A percentile compares a stretch with the other conserved stretches of the same genome.
Evolutionary conservation across 2,113 vertebrate species (phyloP).

Genomic region (Xiphophorus couchianus): DNA sequence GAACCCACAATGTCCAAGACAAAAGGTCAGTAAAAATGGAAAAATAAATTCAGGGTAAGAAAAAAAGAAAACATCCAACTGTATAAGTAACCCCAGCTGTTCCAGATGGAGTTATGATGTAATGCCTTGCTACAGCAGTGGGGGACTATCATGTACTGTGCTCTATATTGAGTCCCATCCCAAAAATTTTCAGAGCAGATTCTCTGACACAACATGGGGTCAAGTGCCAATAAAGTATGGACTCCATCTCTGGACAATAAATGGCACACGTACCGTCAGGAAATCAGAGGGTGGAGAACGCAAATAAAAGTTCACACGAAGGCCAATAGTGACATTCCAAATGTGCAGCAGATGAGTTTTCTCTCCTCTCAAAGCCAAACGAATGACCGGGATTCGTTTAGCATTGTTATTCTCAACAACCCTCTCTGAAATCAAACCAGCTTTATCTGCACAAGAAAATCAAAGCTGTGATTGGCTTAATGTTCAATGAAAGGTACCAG

Average conservation of each 20-base stretch:
- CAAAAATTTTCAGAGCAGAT: conserved; percentile 6
- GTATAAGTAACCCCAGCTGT: conserved; percentile 45
- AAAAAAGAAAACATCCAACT: conserved; percentile 13
- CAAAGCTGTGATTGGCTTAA: not conserved
- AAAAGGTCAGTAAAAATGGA: conserved; percentile 17
- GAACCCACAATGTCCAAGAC: not conserved
- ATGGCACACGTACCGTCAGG: conserved; percentile 13
- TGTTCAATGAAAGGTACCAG: not conserved
- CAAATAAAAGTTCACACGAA: conserved; percentile 40
- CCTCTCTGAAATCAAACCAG: not conserved
- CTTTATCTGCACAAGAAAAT: not conserved
- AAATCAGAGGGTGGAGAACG: conserved; percentile 33
- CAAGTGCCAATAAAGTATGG: conserved; percentile 24
- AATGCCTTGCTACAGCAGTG: conserved; percentile 52
- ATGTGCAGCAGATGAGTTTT: not conserved
- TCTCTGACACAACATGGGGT: conserved; percentile 48
- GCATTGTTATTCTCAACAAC: conserved; percentile 5
- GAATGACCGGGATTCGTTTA: not conserved
- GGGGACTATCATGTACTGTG: conserved; percentile 74
- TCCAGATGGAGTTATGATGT: conserved; percentile 75
- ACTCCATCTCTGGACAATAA: conserved; percentile 49
- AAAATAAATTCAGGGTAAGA: conserved; percentile 27
- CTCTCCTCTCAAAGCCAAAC: conserved; percentile 1
- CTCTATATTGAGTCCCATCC: conserved; percentile 46
- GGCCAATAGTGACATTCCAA: conserved; percentile 14